Evolutionary conservation across 1,140 invertebrate genomes (phyloP).

Genomic region (Heliconius hewitsoni): DNA sequence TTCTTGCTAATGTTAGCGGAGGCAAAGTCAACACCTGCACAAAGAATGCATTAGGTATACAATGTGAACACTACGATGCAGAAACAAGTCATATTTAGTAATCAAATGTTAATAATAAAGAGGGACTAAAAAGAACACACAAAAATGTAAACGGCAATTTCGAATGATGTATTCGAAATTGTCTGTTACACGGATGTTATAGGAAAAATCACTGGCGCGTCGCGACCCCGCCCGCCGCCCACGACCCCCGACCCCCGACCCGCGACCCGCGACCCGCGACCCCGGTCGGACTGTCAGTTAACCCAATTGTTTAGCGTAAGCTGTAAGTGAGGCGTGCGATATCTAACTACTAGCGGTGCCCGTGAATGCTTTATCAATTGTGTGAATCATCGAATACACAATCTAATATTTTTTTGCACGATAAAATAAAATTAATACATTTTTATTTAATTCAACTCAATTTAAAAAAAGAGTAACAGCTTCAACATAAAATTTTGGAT

Average conservation of each 20-base stretch:
- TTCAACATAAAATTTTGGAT: no score
- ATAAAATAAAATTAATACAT: background rate
- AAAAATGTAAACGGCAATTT: constrained; percentile 54
- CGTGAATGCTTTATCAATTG: constrained; percentile 23
- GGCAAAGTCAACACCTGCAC: constrained; percentile 78
- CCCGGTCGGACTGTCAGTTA: constrained; percentile 51
- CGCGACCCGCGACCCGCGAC: background rate
- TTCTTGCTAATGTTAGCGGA: constrained; percentile 79
- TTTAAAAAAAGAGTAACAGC: no score
- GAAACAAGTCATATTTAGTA: constrained; percentile 69
- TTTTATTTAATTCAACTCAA: no score
- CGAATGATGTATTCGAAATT: constrained; percentile 13
- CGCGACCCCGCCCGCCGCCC: constrained; percentile 31
- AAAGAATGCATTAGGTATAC: constrained; percentile 77
- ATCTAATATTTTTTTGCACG: background rate
- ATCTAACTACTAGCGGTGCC: constrained; percentile 50
- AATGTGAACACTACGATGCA: constrained; percentile 78
- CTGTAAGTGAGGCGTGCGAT: constrained; percentile 64
- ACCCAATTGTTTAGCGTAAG: constrained; percentile 73
- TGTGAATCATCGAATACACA: background rate
- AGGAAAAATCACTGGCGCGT: constrained; percentile 70
- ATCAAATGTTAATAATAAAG: constrained; percentile 61
- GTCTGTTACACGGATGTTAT: constrained; percentile 28
- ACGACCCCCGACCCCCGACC: constrained; percentile 1
- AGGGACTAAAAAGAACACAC: constrained; percentile 45